phyloP scores from a whole-genome alignment of 1,140 invertebrate species.

The Conopomorpha cramerella region DNA sequence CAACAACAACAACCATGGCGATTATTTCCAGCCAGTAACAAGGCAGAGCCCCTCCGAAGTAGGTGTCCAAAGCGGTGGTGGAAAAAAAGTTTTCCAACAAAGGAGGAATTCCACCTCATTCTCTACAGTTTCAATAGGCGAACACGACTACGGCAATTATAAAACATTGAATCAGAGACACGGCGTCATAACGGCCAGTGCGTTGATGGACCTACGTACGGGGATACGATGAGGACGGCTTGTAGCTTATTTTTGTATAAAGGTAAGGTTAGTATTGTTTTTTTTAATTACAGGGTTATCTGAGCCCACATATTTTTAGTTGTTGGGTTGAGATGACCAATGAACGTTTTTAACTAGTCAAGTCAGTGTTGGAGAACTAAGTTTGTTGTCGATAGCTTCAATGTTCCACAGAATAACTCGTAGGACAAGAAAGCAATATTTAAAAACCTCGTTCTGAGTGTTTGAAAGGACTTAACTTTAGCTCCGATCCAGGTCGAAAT shows the following conservation, averaged over 20 bases:
- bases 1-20: slow-evolving; percentile 21
- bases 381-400: no score
- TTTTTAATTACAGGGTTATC: not conserved
- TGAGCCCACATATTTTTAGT: not conserved
- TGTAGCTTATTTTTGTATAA: not conserved
- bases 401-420: no score
- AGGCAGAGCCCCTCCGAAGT: slow-evolving; percentile 20
- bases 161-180: slow-evolving; percentile 21
- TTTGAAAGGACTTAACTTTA: no score
- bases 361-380: no score
- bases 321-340: not conserved
- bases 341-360: no score
- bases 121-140: slow-evolving; percentile 34
- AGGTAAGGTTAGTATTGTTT: not conserved
- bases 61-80: slow-evolving; percentile 14
- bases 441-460: no score
- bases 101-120: slow-evolving; percentile 43
- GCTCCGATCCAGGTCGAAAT: no score
- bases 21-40: slow-evolving; percentile 24
- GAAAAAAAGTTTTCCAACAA: slow-evolving; percentile 25
- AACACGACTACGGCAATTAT: slow-evolving; percentile 16
- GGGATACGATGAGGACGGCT: slow-evolving; percentile 35
- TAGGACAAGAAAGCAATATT: no score
- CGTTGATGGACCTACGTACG: slow-evolving; percentile 46
- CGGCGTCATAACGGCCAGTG: slow-evolving; percentile 50